phyloP scores from a whole-genome alignment of 2,113 vertebrate genomes.

The Microtus richardsoni region DNA sequence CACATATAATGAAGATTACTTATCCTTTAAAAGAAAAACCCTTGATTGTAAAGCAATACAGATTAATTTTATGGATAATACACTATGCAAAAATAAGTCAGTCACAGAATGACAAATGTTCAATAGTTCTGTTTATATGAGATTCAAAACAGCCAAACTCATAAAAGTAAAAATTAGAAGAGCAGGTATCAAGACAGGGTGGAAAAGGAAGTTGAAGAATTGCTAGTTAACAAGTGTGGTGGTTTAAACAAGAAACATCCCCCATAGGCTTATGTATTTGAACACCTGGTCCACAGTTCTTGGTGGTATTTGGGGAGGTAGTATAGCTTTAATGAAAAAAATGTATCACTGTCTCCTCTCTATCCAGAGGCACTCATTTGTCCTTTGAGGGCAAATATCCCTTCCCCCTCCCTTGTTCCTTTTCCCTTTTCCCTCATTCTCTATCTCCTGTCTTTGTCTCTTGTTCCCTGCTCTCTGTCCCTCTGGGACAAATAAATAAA shows the following conservation, averaged over 20 bases:
- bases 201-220: background rate
- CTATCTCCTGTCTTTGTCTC: background rate
- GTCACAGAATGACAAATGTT: background rate
- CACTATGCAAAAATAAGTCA: background rate
- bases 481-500: background rate
- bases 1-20: background rate
- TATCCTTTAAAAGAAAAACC: background rate
- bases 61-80: background rate
- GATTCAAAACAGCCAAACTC: background rate
- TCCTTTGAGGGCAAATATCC: background rate
- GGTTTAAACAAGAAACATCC: background rate
- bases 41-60: background rate
- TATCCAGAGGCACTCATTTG: background rate
- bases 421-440: background rate
- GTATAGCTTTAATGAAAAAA: background rate
- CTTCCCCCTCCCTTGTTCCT: background rate
- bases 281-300: background rate
- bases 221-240: background rate
- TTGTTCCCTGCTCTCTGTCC: background rate
- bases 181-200: background rate
- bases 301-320: background rate
- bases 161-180: slow-evolving; percentile 1
- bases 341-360: background rate
- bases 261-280: background rate
- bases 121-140: background rate